Conservation (phyloP, 2,113 vertebrate species). For the Acanthochromis polyacanthus region DNA sequence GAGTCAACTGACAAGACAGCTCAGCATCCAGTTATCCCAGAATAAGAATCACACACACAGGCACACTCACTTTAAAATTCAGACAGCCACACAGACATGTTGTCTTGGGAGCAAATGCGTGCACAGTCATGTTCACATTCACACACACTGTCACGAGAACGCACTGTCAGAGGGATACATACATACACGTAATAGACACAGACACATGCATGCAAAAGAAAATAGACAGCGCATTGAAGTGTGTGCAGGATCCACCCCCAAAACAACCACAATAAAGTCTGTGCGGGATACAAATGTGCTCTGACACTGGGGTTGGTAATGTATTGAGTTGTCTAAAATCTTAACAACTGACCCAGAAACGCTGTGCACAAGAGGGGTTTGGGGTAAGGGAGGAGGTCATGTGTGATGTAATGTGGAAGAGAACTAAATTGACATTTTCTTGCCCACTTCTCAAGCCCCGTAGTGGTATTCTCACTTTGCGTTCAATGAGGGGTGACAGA, state of each 20-base stretch:
- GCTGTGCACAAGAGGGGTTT: slow-evolving; percentile 42
- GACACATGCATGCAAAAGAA: slow-evolving; percentile 45
- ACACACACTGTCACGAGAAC: slow-evolving; percentile 38
- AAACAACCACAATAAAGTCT: slow-evolving; percentile 49
- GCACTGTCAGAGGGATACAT: slow-evolving; percentile 15
- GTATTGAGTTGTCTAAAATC: slow-evolving; percentile 77
- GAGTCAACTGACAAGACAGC: slow-evolving; percentile 81
- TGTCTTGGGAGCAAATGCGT: slow-evolving; percentile 30
- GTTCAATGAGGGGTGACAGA: slow-evolving; percentile 38
- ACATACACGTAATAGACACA: slow-evolving; percentile 29
- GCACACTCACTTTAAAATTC: slow-evolving; percentile 29
- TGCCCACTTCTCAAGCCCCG: slow-evolving; percentile 47
- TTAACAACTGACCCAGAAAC: slow-evolving; percentile 83
- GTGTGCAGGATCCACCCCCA: slow-evolving; percentile 34
- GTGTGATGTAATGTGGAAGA: slow-evolving; percentile 62
- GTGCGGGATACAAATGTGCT: slow-evolving; percentile 71
- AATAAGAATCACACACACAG: slow-evolving; percentile 30
- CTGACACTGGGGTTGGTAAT: slow-evolving; percentile 74
- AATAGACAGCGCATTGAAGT: slow-evolving; percentile 48
- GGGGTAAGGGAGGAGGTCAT: slow-evolving; percentile 33
- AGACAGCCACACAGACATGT: slow-evolving; percentile 38
- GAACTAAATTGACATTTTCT: slow-evolving; percentile 61
- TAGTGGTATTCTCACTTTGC: slow-evolving; percentile 26
- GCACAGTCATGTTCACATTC: slow-evolving; percentile 17
- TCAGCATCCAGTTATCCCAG: slow-evolving; percentile 72